A percentile compares a stretch with the other conserved stretches of the same genome.
Conservation (phyloP, 2,113 vertebrate species). For the Zosterops pallidus region DNA sequence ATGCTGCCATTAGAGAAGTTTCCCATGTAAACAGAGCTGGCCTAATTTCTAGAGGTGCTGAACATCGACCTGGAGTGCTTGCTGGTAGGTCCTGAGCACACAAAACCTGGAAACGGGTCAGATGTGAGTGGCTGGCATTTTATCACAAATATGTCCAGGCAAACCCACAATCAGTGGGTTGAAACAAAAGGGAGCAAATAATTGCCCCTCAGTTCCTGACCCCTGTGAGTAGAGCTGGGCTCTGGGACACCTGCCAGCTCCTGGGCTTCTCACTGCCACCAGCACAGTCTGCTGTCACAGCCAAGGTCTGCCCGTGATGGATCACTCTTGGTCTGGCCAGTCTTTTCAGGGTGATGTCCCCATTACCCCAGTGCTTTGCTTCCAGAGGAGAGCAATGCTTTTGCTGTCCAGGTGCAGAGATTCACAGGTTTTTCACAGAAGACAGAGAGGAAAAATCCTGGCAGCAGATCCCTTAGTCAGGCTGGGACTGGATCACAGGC, state of each 20-base stretch:
- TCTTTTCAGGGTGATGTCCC: background rate
- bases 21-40: slow-evolving; percentile 34
- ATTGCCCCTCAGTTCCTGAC: background rate
- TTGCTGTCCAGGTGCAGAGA: background rate
- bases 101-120: background rate
- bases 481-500: background rate
- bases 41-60: slow-evolving; percentile 39
- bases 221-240: background rate
- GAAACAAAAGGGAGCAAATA: background rate
- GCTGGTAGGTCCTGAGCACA: background rate
- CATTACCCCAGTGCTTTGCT: background rate
- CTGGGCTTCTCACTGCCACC: background rate
- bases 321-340: background rate
- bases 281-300: background rate
- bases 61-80: background rate
- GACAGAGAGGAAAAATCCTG: background rate
- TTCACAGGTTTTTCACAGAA: background rate
- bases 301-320: background rate
- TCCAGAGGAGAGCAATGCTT: background rate
- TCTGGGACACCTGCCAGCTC: background rate
- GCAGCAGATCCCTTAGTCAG: background rate
- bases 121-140: background rate
- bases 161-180: background rate
- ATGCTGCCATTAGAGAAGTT: slow-evolving; percentile 8
- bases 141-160: background rate